These are phyloP conservation scores for Rhombomys opimus DNA, from an alignment of 2,113 vertebrate species.

Conservation along the genomic window DNA sequence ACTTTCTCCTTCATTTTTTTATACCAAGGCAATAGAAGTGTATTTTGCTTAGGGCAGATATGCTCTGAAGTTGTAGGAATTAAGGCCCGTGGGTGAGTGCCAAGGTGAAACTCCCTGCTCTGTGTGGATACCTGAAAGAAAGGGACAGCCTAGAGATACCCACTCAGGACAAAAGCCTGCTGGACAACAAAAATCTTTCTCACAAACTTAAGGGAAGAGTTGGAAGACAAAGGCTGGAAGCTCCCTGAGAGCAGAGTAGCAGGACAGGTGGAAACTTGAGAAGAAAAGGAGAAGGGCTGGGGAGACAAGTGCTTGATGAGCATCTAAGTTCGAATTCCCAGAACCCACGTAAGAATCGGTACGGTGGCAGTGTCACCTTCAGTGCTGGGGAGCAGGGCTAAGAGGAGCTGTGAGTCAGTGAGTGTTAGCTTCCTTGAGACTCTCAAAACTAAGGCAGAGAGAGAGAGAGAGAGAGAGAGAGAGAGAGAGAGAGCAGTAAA, in stretches of 20 bases:
- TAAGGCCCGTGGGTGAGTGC: not conserved
- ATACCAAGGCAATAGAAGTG: not conserved
- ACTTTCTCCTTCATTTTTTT: not conserved
- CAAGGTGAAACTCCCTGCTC: fast-evolving
- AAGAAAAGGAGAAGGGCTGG: not conserved
- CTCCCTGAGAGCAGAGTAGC: not conserved
- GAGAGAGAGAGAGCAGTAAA: not conserved
- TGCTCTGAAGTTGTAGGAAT: not conserved
- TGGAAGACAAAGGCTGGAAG: not conserved
- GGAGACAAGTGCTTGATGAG: not conserved
- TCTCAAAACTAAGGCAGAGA: not conserved
- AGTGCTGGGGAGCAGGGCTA: not conserved
- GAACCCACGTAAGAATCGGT: too few relatives aligned
- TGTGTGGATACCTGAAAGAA: fast-evolving
- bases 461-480: too few relatives aligned
- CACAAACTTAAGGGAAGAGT: not conserved
- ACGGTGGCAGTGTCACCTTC: not conserved
- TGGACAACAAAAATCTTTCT: not conserved
- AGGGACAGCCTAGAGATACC: fast-evolving
- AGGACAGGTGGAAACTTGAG: not conserved
- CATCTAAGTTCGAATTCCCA: too few relatives aligned
- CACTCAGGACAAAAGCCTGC: not conserved
- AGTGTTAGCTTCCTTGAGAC: not conserved
- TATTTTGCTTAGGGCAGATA: not conserved
- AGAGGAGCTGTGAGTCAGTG: not conserved